Evolutionary conservation across 2,113 vertebrate genomes (phyloP).

Genomic region (Pachycephala philippinensis): DNA sequence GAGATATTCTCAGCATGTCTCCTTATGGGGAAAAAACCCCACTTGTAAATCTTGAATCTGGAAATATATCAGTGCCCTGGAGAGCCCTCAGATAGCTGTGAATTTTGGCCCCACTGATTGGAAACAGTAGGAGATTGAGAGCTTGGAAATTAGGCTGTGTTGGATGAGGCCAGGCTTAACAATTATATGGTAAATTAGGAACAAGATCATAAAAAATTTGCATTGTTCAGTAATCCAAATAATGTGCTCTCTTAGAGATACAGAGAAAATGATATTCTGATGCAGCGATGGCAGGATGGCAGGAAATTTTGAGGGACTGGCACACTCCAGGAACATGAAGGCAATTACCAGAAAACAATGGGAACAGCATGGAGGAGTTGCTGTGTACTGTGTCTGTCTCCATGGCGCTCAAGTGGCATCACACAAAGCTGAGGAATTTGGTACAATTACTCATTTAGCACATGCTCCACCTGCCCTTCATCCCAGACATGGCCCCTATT

Average conservation of each 20-base stretch:
- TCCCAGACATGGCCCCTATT: background rate
- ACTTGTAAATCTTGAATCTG: background rate
- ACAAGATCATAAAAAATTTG: background rate
- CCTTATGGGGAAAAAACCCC: background rate
- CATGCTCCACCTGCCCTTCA: background rate
- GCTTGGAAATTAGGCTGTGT: background rate
- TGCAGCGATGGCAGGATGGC: background rate
- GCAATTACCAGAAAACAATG: background rate
- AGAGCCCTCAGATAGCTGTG: background rate
- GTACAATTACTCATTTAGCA: background rate
- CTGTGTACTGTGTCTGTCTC: background rate
- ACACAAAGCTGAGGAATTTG: background rate
- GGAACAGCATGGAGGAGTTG: background rate
- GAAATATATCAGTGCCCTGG: background rate
- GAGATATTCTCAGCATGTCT: background rate
- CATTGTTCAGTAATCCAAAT: slow-evolving; percentile 15
- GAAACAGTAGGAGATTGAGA: background rate
- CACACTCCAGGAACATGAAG: background rate
- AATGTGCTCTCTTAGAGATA: background rate
- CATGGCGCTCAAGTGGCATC: background rate
- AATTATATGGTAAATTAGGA: background rate
- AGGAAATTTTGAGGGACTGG: background rate
- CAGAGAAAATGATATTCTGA: background rate
- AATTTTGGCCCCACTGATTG: slow-evolving; percentile 11
- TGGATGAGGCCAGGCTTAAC: background rate